Percentiles rank a stretch among this genome's conserved stretches.
Conservation (phyloP, 2,113 vertebrate genomes). For the Talpa occidentalis region DNA sequence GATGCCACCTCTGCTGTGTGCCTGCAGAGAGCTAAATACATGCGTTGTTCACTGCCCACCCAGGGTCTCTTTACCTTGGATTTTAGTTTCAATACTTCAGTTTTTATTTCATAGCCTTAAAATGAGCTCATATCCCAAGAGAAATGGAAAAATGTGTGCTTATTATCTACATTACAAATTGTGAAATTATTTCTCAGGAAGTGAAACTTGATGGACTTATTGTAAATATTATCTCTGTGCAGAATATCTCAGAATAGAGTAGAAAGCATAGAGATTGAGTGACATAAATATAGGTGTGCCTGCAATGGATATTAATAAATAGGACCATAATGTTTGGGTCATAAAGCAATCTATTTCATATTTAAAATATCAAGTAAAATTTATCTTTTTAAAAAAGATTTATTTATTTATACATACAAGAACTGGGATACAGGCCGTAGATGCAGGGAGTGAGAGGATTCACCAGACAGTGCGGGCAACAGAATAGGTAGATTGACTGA, state of each 20-base stretch:
- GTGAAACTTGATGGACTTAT: constrained; percentile 34
- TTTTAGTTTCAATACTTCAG: neutral
- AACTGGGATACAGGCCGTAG: too few species aligned
- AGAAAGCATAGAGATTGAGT: neutral
- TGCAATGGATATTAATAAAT: constrained; percentile 31
- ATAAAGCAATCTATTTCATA: constrained; percentile 60
- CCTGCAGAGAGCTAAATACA: too few species aligned
- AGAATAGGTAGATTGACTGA: too few species aligned
- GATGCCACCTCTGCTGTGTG: neutral
- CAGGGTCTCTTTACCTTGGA: neutral
- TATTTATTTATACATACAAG: too few species aligned
- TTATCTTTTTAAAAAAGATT: too few species aligned
- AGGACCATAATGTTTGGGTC: neutral
- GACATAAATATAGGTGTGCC: constrained; percentile 54
- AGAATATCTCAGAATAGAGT: constrained; percentile 29
- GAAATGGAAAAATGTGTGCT: neutral
- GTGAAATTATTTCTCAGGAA: constrained; percentile 60
- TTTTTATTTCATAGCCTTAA: neutral
- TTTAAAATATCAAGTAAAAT: constrained; percentile 68
- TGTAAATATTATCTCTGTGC: constrained; percentile 55
- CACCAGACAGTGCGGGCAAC: too few species aligned
- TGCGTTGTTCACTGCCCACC: neutral
- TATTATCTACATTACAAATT: constrained; percentile 26
- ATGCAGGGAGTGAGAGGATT: too few species aligned
- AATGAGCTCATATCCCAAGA: neutral